Base-by-base conservation (phyloP, 2,113 vertebrate species). In the Hippocampus mohnikei region DNA sequence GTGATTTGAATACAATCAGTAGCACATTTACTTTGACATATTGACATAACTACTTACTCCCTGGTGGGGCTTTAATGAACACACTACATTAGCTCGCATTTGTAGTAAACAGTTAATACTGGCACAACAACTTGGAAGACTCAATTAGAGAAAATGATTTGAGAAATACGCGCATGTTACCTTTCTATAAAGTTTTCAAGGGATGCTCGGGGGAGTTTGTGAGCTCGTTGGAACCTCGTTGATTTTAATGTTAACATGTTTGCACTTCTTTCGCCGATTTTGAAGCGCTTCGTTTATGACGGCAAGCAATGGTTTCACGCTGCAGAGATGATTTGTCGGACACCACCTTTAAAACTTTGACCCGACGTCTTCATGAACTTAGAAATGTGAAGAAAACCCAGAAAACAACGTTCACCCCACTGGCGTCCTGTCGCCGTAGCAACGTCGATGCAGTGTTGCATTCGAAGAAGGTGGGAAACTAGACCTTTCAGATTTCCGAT, bases 371-470 rank as follows among this genome's bases (percentile, higher is more conserved):
- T 33, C 5, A 25, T n/a, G 2, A n/a, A 29, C 1, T 21, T 50
- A 33, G 16, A 61, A 1, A 3, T 15, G 48, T 1, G 8, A 12
- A n/a, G 33, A 27, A 56, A 3, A 16, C 3, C 21, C 7, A 4
- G 8, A 13, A 5, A 59, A 15, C 56, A 8, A 33, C 12, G 8
- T 62, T 40, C 16, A 40, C 9, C 8, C 8, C 50, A 8, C 29
- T 27, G 25, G 82, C 75, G 69, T 81, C 55, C 41, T 2, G 84
- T 90, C 8, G 37, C 79, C 76, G 87, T 87, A 79, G 87, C 60
- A 70, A 90, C 56, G 5, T 20, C 3, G 6, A 5, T 37, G 33
- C 6, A 37, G 5, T 37, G 33, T 6, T 37, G 7, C 2, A 29
- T 37, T 33, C 42, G 12, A 3, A 2, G 42, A 44, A 10, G 7